Evolutionary conservation across 2,113 vertebrate species (phyloP).

Genomic region (Syngnathus scovelli): DNA sequence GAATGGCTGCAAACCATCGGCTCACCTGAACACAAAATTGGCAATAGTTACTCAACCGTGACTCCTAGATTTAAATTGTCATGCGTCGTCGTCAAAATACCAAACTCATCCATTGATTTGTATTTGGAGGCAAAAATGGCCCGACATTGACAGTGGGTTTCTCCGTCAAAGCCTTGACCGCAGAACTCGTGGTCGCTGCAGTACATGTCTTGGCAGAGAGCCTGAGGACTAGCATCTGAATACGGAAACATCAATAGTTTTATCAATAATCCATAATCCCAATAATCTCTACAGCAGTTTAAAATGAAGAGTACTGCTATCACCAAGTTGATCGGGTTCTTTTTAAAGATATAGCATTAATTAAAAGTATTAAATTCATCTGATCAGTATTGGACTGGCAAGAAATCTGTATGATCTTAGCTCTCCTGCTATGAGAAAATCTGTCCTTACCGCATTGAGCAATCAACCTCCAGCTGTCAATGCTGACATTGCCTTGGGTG

Average conservation of each 20-base stretch:
- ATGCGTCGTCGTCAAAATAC: slow-evolving; percentile 5
- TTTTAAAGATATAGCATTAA: not conserved
- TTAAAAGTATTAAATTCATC: not conserved
- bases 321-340: not conserved
- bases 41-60: not conserved
- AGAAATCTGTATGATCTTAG: not conserved
- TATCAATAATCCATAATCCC: too few species aligned
- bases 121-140: slow-evolving; percentile 20
- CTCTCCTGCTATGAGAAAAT: too few species aligned
- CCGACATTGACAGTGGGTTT: slow-evolving; percentile 27
- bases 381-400: not conserved
- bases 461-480: slow-evolving; percentile 15
- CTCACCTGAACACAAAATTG: slow-evolving; percentile 22
- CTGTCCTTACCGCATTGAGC: slow-evolving; percentile 17
- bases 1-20: not conserved
- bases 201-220: slow-evolving; percentile 23
- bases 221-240: not conserved
- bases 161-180: not conserved
- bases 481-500: not conserved
- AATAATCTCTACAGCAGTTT: too few species aligned
- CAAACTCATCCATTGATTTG: not conserved
- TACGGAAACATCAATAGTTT: too few species aligned
- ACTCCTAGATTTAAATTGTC: too few species aligned
- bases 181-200: slow-evolving; percentile 41
- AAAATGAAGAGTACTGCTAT: not conserved